Evolutionary conservation across 2,797 vertebrate genomes (phyloP).

Genomic region (Moxostoma hubbsi): DNA sequence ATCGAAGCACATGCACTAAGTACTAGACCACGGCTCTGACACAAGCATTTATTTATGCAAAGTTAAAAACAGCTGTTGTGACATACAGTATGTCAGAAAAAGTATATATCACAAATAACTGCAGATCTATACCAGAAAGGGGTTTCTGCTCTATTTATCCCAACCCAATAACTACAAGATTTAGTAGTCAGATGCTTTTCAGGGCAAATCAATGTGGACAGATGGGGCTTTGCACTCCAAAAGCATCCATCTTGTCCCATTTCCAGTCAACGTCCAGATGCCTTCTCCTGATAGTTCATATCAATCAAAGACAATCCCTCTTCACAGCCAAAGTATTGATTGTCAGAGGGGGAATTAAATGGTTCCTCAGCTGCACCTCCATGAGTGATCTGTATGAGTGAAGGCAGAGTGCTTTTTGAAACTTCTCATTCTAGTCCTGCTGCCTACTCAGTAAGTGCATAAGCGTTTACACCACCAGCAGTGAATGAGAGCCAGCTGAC

Average conservation of each 20-base stretch:
- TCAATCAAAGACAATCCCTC: constrained; percentile 68
- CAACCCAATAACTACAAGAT: constrained; percentile 53
- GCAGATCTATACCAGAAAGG: constrained; percentile 4
- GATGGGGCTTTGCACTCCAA: constrained; percentile 44
- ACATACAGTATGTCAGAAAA: constrained; percentile 3
- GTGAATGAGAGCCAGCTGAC: constrained; percentile 17
- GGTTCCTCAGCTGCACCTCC: constrained; percentile 52
- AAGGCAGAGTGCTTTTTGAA: constrained; percentile 35
- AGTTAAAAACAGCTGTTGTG: not conserved
- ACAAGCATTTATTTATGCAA: not conserved
- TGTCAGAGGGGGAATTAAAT: constrained; percentile 65
- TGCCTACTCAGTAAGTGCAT: constrained; percentile 2
- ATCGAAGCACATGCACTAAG: not conserved
- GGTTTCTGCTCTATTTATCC: constrained; percentile 26
- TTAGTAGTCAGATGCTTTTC: constrained; percentile 60
- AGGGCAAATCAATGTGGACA: constrained; percentile 58
- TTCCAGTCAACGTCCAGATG: constrained; percentile 64
- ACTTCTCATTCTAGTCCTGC: constrained; percentile 18
- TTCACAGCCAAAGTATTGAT: constrained; percentile 65
- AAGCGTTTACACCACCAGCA: constrained; percentile 17
- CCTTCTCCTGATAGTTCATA: constrained; percentile 64
- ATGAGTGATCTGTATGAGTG: constrained; percentile 29
- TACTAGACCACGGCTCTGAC: not conserved
- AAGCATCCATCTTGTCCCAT: constrained; percentile 55
- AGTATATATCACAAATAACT: constrained; percentile 8